These are phyloP conservation scores for Hydractinia echinata DNA, from an alignment of 30 jellyfish, hydroid and myxozoan genomes.

Conservation along the genomic window DNA sequence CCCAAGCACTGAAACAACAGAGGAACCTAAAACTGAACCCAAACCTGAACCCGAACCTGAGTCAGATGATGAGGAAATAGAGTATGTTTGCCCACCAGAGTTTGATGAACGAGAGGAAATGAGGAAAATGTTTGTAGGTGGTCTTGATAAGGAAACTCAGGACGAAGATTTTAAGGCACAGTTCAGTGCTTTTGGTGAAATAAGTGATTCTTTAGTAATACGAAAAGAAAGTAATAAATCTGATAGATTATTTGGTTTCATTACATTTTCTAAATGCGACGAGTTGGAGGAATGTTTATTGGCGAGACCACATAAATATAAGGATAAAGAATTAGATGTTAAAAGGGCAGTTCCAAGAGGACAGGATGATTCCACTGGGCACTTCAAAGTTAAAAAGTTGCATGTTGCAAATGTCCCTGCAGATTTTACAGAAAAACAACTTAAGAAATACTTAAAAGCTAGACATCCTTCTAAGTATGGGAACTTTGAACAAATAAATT, in stretches of 20 bases:
- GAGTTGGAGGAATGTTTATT: slow-evolving; percentile 31
- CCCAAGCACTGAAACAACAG: not conserved
- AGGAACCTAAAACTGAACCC: not conserved
- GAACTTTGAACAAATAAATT: slow-evolving; percentile 21
- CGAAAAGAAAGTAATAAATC: slow-evolving; percentile 29
- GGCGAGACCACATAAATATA: slow-evolving; percentile 25
- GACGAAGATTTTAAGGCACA: slow-evolving; percentile 32
- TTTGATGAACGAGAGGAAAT: slow-evolving; percentile 30
- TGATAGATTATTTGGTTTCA: slow-evolving; percentile 37
- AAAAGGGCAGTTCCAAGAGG: slow-evolving; percentile 38
- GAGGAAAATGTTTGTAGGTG: slow-evolving; percentile 39
- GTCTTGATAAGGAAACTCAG: slow-evolving; percentile 31
- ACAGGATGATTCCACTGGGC: slow-evolving; percentile 24
- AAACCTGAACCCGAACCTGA: slow-evolving; percentile 6
- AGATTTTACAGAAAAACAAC: slow-evolving; percentile 25
- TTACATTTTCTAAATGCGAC: slow-evolving; percentile 34
- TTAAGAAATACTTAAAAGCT: slow-evolving; percentile 16
- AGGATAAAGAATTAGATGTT: slow-evolving; percentile 36
- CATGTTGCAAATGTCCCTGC: slow-evolving; percentile 39
- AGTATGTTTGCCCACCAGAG: slow-evolving; percentile 35
- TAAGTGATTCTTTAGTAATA: slow-evolving; percentile 15
- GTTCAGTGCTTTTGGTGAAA: slow-evolving; percentile 25
- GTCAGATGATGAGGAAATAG: slow-evolving; percentile 19
- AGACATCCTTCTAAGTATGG: slow-evolving; percentile 25
- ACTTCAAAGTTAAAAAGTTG: slow-evolving; percentile 34